phyloP scores from a whole-genome alignment of 2,797 vertebrate species.

The Etheostoma nigrum region DNA sequence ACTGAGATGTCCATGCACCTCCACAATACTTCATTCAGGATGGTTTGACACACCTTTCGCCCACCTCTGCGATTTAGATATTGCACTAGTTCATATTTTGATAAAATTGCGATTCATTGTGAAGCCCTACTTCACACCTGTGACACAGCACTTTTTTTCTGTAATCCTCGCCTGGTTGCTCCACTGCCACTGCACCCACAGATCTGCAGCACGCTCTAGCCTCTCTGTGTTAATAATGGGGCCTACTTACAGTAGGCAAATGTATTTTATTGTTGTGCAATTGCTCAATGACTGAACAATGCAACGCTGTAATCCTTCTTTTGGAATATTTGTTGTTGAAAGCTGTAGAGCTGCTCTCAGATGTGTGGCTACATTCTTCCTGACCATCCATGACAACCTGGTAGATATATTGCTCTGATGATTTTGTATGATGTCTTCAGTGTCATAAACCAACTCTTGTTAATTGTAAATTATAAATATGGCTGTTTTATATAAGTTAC shows the following conservation, averaged over 20 bases:
- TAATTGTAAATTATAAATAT: conserved; percentile 44
- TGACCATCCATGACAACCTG: not conserved
- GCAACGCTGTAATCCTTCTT: not conserved
- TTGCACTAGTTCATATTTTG: no score
- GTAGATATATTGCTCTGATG: not conserved
- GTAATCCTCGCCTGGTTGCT: not conserved
- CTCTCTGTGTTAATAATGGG: not conserved
- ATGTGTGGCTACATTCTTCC: conserved; percentile 6
- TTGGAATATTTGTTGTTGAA: not conserved
- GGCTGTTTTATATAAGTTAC: conserved; percentile 45
- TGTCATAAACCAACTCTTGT: conserved; percentile 34
- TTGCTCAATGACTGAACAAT: conserved; percentile 37
- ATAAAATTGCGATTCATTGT: no score
- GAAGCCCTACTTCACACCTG: no score
- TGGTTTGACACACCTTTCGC: no score
- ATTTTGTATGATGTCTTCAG: conserved; percentile 20
- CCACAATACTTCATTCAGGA: no score
- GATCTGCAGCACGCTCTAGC: not conserved
- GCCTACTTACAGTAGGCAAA: not conserved
- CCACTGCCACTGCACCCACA: not conserved
- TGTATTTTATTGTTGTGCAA: not conserved
- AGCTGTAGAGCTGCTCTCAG: not conserved
- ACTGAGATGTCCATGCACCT: no score
- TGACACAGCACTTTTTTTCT: no score
- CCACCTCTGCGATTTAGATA: no score